Percentiles rank a stretch among this genome's conserved stretches.
Evolutionary conservation across 2,888 invertebrate species (phyloP).

Genomic region (Pristionchus arcanus): DNA sequence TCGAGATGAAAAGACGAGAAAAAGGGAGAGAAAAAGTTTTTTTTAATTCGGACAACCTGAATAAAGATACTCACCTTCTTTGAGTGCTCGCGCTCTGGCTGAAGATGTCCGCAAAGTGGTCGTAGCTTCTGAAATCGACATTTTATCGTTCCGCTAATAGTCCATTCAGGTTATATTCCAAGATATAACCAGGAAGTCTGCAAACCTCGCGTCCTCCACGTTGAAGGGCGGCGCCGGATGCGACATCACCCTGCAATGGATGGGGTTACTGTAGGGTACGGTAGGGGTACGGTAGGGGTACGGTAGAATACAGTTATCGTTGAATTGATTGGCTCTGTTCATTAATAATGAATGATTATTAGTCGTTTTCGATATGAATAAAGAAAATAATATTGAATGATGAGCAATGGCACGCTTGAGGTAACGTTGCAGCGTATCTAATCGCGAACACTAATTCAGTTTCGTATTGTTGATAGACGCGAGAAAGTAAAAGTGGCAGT

Average conservation of each 20-base stretch:
- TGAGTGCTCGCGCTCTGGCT: conserved; percentile 7
- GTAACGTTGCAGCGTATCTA: not conserved
- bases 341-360: not conserved
- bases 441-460: too few species aligned
- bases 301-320: not conserved
- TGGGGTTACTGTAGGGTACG: not conserved
- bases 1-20: too few species aligned
- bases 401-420: not conserved
- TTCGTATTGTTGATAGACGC: too few species aligned
- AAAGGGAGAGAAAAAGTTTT: too few species aligned
- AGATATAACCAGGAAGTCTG: not conserved
- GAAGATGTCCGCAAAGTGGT: conserved; percentile 36
- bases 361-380: not conserved
- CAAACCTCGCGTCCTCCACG: conserved; percentile 11
- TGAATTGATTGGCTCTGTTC: not conserved
- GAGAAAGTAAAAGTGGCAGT: too few species aligned
- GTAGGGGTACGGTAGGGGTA: not conserved
- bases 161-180: not conserved
- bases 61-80: not conserved
- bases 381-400: not conserved
- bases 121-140: not conserved
- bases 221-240: conserved; percentile 36
- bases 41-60: too few species aligned
- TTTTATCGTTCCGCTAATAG: not conserved
- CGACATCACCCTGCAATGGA: conserved; percentile 24